These are phyloP conservation scores for Ectropis grisescens DNA, from an alignment of 1,140 invertebrate species.

Conservation along the genomic window DNA sequence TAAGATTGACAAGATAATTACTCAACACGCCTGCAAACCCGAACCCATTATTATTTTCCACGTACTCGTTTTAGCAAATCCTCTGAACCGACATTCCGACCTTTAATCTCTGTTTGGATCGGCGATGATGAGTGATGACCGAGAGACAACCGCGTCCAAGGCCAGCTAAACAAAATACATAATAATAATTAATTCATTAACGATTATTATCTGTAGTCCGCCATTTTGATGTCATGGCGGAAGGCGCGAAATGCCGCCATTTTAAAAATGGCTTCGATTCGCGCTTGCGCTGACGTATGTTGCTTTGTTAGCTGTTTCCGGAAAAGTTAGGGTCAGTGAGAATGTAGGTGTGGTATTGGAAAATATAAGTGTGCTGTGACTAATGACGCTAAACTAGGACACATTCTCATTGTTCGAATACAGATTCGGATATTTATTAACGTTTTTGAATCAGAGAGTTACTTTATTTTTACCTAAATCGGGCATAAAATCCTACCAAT, in stretches of 20 bases:
- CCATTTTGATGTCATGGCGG: slow-evolving; percentile 7
- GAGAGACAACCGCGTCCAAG: slow-evolving; percentile 44
- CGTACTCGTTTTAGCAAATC: slow-evolving; percentile 18
- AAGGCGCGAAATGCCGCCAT: slow-evolving; percentile 20
- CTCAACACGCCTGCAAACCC: slow-evolving; percentile 14
- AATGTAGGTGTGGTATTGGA: slow-evolving; percentile 7
- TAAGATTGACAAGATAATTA: slow-evolving; percentile 11
- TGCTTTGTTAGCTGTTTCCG: slow-evolving; percentile 43
- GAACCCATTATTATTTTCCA: slow-evolving; percentile 13
- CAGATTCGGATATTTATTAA: too few species aligned
- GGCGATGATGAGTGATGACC: slow-evolving; percentile 35
- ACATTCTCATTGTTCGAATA: too few species aligned
- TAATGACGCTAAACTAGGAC: too few species aligned
- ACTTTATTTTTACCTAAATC: too few species aligned
- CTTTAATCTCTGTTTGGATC: slow-evolving; percentile 39
- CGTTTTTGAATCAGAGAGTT: too few species aligned
- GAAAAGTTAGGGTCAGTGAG: slow-evolving; percentile 60
- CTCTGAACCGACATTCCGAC: slow-evolving; percentile 41
- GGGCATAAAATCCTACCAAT: too few species aligned
- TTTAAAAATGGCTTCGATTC: slow-evolving; percentile 17
- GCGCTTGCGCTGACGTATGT: slow-evolving; percentile 4
- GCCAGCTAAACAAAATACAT: slow-evolving; percentile 43
- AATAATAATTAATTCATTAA: slow-evolving; percentile 40
- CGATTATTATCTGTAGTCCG: slow-evolving; percentile 11
- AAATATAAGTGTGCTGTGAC: background rate